These are phyloP conservation scores for Nesogale talazaci DNA, from an alignment of 2,113 vertebrate species.

Conservation along the genomic window DNA sequence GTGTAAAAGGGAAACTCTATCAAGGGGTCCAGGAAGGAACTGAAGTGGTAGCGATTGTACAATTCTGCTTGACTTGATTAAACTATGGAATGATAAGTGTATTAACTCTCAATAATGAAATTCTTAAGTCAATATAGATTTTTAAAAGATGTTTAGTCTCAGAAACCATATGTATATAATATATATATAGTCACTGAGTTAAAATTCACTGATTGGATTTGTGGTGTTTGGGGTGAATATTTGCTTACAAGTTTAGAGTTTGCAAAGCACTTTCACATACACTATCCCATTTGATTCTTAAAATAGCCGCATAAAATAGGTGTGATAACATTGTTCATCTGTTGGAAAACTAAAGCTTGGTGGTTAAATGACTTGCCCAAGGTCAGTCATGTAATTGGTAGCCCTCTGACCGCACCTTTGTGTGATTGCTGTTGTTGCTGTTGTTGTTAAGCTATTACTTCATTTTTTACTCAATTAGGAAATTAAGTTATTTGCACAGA, in stretches of 20 bases:
- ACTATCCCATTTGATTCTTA: background rate
- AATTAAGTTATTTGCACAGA: conserved; percentile 46
- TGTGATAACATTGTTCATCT: background rate
- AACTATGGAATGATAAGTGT: too few species aligned
- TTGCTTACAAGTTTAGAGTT: background rate
- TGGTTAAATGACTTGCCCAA: background rate
- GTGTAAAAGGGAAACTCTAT: too few species aligned
- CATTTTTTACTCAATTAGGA: conserved; percentile 8
- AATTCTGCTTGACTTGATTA: too few species aligned
- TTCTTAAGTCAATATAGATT: too few species aligned
- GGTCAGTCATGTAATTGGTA: background rate
- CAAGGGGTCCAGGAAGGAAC: too few species aligned
- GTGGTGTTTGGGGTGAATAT: background rate
- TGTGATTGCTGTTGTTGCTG: conserved; percentile 5
- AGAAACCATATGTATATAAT: too few species aligned
- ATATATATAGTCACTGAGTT: too few species aligned
- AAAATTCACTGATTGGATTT: too few species aligned
- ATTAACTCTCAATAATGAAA: too few species aligned
- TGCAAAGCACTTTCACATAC: background rate
- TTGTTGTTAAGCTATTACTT: conserved; percentile 13
- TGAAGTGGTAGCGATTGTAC: too few species aligned
- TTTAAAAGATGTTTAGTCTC: too few species aligned
- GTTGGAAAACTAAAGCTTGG: background rate
- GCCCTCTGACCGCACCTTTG: background rate
- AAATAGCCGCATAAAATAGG: background rate